Base-by-base conservation (phyloP, 2,797 vertebrate genomes). In the Arctocebus calabarensis region DNA sequence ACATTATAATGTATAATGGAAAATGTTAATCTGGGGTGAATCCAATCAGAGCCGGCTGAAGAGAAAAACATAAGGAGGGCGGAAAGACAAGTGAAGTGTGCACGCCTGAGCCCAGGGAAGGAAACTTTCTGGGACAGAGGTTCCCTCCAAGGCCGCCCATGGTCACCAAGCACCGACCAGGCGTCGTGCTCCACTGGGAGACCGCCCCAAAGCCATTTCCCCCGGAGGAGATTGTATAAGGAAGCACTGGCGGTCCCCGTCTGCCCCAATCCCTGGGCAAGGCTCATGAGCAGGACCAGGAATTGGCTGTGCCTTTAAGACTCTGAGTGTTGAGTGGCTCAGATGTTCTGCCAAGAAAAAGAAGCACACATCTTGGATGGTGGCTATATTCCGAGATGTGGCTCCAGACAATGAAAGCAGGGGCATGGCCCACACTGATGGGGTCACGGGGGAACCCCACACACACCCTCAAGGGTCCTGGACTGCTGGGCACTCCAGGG, bases 21-120 rank as follows among this genome's bases (percentile, higher is more conserved):
- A 96, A 97, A 96, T 96, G 94, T 94, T 98, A 97, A 97, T 97
- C 96, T 96, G 87, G 45, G 62, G 93, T 61, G 94, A 97, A 97
- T 95, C 94, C 93, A 94, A 83, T 92, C 94, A 92, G 74, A 87
- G 91, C 27, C 55, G 10, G 95, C 20, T 61, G 88, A 20, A 68
- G 89, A 29, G 89, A 55, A 79, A 93, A 95, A 45, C 81, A 68
- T 34, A 55, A 84, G 64, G 71, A 70, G 84, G 82, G 34, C 0
- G 0, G 29, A 78, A 55, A 79, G 5, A 84, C 84, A 83, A 93
- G 88, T 29, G 59, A 94, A 25, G 40, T 11, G 11, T 6, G 29
- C 3, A 25, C 34, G 5, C 29, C 7, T 16, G 37, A 79, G 61
- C 32, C 77, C 62, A 25, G 0, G 0, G 12, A n/a, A 55, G 66